Evolutionary conservation across 37 sponge, comb jelly and placozoan genomes (phyloP).

Genomic region (Amphimedon queenslandica): DNA sequence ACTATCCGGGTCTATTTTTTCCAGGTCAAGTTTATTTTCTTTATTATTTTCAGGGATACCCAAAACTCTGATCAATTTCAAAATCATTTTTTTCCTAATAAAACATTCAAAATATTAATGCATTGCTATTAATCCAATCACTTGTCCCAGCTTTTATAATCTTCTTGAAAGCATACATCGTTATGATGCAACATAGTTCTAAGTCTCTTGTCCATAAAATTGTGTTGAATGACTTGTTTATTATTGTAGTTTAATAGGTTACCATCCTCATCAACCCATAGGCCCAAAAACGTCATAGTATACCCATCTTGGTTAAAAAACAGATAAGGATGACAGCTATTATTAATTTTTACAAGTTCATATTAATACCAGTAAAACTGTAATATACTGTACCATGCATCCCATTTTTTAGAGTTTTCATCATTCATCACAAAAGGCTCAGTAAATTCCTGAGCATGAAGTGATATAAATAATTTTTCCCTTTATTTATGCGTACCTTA

Average conservation of each 20-base stretch:
- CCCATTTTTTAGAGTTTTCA: neutral
- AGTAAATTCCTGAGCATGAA: neutral
- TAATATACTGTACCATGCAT: neutral
- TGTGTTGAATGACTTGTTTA: conserved; percentile 7
- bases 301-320: conserved; percentile 85
- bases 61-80: conserved; percentile 50
- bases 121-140: neutral
- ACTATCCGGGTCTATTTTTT: conserved; percentile 37
- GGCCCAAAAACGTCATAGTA: conserved; percentile 87
- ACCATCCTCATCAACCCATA: conserved; percentile 48
- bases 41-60: conserved; percentile 21
- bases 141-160: conserved; percentile 26
- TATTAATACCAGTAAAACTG: neutral
- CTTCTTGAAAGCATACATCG: conserved; percentile 23
- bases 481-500: conserved; percentile 23
- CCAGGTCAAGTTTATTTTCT: neutral
- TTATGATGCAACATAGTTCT: neutral
- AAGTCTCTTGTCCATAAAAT: conserved; percentile 2
- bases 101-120: neutral
- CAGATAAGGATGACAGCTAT: conserved; percentile 87
- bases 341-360: no score
- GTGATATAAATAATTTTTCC: neutral
- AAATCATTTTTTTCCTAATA: conserved; percentile 27
- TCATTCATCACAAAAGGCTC: neutral
- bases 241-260: conserved; percentile 26